Percentiles rank a stretch among this genome's conserved stretches.
phyloP scores from a whole-genome alignment of 2,113 vertebrate genomes.

The Scophthalmus maximus region DNA sequence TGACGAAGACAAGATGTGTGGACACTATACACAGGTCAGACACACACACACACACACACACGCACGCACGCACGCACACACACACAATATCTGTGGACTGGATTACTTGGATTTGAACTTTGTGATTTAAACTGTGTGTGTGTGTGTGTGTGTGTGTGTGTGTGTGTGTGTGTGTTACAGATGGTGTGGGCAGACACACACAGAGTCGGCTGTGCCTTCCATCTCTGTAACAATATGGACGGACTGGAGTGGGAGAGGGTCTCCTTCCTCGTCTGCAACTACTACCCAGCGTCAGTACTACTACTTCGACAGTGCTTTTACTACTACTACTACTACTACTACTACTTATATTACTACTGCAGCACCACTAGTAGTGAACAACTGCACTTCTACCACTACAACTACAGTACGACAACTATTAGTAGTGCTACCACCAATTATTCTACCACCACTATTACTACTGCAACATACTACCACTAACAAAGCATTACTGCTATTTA shows the following conservation, averaged over 20 bases:
- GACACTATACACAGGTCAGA: conserved; percentile 83
- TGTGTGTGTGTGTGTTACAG: conserved; percentile 60
- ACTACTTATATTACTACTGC: neutral
- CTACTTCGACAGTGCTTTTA: neutral
- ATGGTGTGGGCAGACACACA: conserved; percentile 79
- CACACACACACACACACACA: conserved; percentile 8
- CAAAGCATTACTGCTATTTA: no score
- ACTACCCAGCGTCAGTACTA: conserved; percentile 75
- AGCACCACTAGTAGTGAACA: no score
- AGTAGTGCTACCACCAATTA: no score
- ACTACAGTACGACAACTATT: no score
- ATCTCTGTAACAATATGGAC: conserved; percentile 64
- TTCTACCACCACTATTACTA: no score
- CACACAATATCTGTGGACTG: no score
- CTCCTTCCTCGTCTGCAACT: conserved; percentile 76
- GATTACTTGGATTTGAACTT: conserved; percentile 1
- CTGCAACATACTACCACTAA: no score
- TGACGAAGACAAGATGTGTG: conserved; percentile 76
- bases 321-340: neutral
- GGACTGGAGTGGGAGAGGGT: conserved; percentile 56
- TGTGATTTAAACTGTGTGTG: conserved; percentile 16
- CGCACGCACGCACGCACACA: neutral
- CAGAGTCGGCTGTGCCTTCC: conserved; percentile 72
- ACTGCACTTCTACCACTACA: no score
- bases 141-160: conserved; percentile 18